phyloP scores from a whole-genome alignment of 1,140 invertebrate genomes.

The Sarcophaga peregrina region DNA sequence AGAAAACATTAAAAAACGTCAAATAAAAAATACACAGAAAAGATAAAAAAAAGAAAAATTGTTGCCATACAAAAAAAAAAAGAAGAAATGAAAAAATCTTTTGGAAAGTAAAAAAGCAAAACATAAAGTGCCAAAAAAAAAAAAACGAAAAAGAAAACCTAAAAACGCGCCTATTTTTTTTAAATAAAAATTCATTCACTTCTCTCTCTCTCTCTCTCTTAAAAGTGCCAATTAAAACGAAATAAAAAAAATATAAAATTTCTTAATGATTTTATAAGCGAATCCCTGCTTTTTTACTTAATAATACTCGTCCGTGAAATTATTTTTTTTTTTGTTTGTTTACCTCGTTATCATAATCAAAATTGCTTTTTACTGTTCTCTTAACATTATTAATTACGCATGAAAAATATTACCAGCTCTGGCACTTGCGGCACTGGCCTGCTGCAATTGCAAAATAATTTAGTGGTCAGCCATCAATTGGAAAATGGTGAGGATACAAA shows the following conservation, averaged over 20 bases:
- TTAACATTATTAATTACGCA: conserved; percentile 47
- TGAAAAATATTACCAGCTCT: conserved; percentile 65
- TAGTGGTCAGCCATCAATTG: conserved; percentile 55
- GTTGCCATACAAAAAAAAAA: conserved; percentile 14
- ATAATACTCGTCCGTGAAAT: conserved; percentile 13
- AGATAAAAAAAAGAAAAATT: conserved; percentile 37
- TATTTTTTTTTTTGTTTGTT: neutral
- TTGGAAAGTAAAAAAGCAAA: conserved; percentile 15
- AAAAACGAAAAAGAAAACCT: conserved; percentile 14
- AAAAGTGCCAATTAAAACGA: neutral
- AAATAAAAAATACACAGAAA: conserved; percentile 34
- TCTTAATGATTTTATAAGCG: neutral
- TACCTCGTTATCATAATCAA: neutral
- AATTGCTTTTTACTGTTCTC: neutral
- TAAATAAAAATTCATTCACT: conserved; percentile 13
- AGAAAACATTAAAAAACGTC: conserved; percentile 28
- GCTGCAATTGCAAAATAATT: conserved; percentile 64
- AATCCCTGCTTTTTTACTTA: neutral
- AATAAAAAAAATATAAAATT: neutral
- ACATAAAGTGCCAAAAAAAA: conserved; percentile 9
- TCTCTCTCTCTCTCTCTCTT: neutral
- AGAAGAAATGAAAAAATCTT: conserved; percentile 18
- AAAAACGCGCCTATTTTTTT: conserved; percentile 39
- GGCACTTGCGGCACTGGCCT: conserved; percentile 64
- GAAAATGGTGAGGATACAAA: conserved; percentile 46